phyloP scores from a whole-genome alignment of 2,113 vertebrate genomes.

The Holacanthus passer region DNA sequence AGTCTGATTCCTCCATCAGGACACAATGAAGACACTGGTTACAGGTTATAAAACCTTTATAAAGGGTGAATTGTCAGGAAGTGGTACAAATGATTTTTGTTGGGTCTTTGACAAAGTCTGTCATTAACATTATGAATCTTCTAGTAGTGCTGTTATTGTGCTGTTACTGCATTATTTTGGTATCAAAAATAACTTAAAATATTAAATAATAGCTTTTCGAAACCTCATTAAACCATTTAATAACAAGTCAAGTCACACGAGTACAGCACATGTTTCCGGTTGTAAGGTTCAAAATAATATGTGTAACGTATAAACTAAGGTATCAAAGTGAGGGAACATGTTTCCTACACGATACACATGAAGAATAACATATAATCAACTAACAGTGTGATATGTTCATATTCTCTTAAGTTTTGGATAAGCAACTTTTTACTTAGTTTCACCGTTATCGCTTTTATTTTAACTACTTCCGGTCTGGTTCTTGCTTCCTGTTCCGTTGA shows the following conservation, averaged over 20 bases:
- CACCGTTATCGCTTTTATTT: conserved; percentile 3
- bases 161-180: too few species aligned
- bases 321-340: background rate
- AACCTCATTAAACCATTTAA: background rate
- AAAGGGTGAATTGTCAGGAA: background rate
- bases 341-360: background rate
- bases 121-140: too few species aligned
- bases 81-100: background rate
- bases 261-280: background rate
- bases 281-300: background rate
- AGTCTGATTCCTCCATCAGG: too few species aligned
- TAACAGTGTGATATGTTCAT: rapidly evolving
- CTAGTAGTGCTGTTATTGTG: too few species aligned
- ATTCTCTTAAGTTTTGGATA: rapidly evolving
- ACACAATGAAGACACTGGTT: background rate
- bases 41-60: background rate
- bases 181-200: background rate
- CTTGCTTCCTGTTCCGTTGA: too few species aligned
- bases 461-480: background rate
- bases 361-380: too few species aligned
- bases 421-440: background rate
- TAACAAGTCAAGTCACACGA: background rate
- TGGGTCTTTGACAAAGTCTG: too few species aligned
- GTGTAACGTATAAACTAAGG: rapidly evolving
- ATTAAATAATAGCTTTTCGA: background rate